Base-by-base conservation (phyloP, 2,888 invertebrate species). In the Parnassius glacialis region DNA sequence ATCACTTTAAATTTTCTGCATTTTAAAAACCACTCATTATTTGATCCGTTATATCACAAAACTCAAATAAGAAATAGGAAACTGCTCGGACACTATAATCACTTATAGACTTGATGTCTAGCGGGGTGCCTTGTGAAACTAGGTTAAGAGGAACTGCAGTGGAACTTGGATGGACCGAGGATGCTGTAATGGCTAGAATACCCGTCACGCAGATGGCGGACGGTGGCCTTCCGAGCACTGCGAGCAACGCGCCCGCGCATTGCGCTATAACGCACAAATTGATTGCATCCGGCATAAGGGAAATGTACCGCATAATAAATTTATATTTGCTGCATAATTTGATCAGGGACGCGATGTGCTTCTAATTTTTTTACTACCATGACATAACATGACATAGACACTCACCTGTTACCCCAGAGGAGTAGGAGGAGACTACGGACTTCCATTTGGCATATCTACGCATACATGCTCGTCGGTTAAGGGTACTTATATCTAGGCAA, bases 281-380 rank as follows among this genome's bases (percentile, higher is more conserved):
- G 91, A 85, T 82, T 76, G 79, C 87, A 91, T 92, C 92, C 92
- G 92, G 92, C 80, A 70, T 78, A 81, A 86, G 85, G 90, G 91
- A 91, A 90, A 91, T 87, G 87, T 85, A 89, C 84, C 84, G 84
- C 92, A 82, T 88, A 87, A 74, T 90, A 93, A 80, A 93, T 93
- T 76, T 90, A 87, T 85, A 82, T 78, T 72, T 85, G 84, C 84
- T 76, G 81, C 83, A 83, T 81, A 81, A 83, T 87, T 87, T 85
- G 87, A 86, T 84, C 84, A 83, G 81, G 78, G 73, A 72, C 79
- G 43, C 47, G 55, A 69, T 74, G 70, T 78, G 11, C 10, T 53
- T 70, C 70, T 60, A 58, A 16, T 64, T 52, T 62, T 63, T 59
- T 55, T 7, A 5, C 1, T 34, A 7, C 7, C 3, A 34, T 34